Evolutionary conservation across 2,888 invertebrate genomes (phyloP).

Genomic region (Tetheella fluctuosa): DNA sequence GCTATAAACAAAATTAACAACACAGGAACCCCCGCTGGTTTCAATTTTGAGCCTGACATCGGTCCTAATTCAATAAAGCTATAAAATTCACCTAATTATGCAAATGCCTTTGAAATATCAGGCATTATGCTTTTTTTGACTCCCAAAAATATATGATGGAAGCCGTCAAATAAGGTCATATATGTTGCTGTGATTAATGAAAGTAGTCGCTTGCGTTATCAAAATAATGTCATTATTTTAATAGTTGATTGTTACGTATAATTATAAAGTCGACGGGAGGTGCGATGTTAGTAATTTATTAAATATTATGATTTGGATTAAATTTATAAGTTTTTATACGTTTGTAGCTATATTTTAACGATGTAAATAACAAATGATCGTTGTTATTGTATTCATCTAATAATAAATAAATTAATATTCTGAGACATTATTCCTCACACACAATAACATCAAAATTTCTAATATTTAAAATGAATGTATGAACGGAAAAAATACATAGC

Average conservation of each 20-base stretch:
- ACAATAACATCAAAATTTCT: no score
- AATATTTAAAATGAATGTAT: no score
- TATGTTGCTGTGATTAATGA: constrained; percentile 76
- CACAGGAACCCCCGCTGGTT: constrained; percentile 80
- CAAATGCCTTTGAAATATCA: constrained; percentile 80
- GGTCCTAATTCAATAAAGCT: constrained; percentile 84
- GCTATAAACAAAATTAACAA: constrained; percentile 85
- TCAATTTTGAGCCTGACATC: constrained; percentile 83
- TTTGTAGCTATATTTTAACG: not conserved
- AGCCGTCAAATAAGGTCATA: constrained; percentile 64
- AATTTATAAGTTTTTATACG: constrained; percentile 3
- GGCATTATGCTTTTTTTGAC: constrained; percentile 71
- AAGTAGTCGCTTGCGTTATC: constrained; percentile 46
- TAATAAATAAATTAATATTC: no score
- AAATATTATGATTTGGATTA: constrained; percentile 30
- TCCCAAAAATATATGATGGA: constrained; percentile 72
- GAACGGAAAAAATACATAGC: no score
- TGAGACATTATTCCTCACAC: no score
- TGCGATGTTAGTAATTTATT: constrained; percentile 40
- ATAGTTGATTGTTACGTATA: constrained; percentile 62
- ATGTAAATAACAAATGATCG: not conserved
- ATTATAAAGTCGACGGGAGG: constrained; percentile 57
- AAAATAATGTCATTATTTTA: constrained; percentile 66
- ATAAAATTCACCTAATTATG: constrained; percentile 85
- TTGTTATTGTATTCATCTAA: no score